phyloP scores from a whole-genome alignment of 2,797 vertebrate genomes.

The Enteromius anoplus region DNA sequence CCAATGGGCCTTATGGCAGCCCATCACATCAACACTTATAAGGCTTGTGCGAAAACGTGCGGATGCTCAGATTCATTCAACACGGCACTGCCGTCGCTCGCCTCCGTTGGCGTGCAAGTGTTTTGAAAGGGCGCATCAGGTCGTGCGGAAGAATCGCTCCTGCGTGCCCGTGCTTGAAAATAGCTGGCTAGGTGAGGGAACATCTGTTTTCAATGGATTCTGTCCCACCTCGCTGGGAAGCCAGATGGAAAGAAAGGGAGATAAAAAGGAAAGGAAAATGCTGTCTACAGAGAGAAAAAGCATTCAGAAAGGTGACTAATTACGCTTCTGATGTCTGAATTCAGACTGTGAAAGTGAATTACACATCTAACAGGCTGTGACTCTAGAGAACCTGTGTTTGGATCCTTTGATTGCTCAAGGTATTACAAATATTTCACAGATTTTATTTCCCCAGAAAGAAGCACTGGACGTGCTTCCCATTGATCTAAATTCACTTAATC shows the following conservation, averaged over 20 bases:
- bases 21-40: background rate
- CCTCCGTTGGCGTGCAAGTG: background rate
- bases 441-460: conserved; percentile 43
- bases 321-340: conserved; percentile 45
- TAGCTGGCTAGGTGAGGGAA: conserved; percentile 33
- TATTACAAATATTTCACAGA: conserved; percentile 44
- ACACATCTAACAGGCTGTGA: conserved; percentile 41
- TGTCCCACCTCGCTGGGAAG: conserved; percentile 26
- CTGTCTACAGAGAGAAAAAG: conserved; percentile 19
- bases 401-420: conserved; percentile 34
- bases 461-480: conserved; percentile 6
- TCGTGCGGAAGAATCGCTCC: conserved; percentile 13
- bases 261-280: conserved; percentile 25
- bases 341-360: conserved; percentile 46
- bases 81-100: background rate
- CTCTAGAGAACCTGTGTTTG: conserved; percentile 26
- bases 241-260: conserved; percentile 44
- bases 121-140: conserved; percentile 33
- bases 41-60: background rate
- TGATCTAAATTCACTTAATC: conserved; percentile 47
- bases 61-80: conserved; percentile 13
- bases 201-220: conserved; percentile 45
- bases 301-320: conserved; percentile 49
- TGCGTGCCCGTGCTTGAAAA: background rate
- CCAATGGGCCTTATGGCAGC: conserved; percentile 26